A percentile compares a stretch with the other conserved stretches of the same genome.
Conservation (phyloP, 2,888 invertebrate genomes). For the Drosophila aldrichi region DNA sequence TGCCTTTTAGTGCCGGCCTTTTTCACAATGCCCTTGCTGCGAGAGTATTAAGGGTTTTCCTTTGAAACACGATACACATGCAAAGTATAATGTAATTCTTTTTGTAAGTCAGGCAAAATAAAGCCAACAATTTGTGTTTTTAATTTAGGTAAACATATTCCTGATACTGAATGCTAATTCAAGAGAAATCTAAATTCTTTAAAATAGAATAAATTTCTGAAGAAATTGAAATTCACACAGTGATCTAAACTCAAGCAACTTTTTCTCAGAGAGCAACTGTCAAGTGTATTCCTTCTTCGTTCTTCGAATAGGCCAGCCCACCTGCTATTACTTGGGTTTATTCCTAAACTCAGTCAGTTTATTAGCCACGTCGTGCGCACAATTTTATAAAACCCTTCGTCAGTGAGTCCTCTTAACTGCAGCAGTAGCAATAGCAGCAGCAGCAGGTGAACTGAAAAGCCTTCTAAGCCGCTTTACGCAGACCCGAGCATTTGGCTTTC, state of each 20-base stretch:
- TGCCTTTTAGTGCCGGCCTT: constrained; percentile 34
- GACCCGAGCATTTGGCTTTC: constrained; percentile 46
- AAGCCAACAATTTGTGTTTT: neutral
- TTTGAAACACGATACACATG: neutral
- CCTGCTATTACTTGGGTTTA: constrained; percentile 24
- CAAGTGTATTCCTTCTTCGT: constrained; percentile 18
- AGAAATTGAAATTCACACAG: neutral
- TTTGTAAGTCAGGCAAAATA: neutral
- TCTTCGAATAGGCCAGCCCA: constrained; percentile 1
- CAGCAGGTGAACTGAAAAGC: constrained; percentile 53
- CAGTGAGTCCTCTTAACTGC: constrained; percentile 32
- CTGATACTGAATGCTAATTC: neutral
- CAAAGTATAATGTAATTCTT: neutral
- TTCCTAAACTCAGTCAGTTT: constrained; percentile 52
- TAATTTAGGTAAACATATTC: neutral
- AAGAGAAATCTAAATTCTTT: neutral
- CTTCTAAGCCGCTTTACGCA: constrained; percentile 54
- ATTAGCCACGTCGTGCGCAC: constrained; percentile 70
- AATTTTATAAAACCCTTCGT: constrained; percentile 52
- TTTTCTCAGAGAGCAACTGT: neutral
- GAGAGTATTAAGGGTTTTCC: neutral
- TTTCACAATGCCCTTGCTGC: constrained; percentile 14
- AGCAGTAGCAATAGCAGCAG: constrained; percentile 2
- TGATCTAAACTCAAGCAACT: neutral
- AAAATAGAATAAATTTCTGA: neutral